A percentile compares a stretch with the other conserved stretches of the same genome.
Conservation (phyloP, 2,113 vertebrate genomes). For the Caloenas nicobarica region DNA sequence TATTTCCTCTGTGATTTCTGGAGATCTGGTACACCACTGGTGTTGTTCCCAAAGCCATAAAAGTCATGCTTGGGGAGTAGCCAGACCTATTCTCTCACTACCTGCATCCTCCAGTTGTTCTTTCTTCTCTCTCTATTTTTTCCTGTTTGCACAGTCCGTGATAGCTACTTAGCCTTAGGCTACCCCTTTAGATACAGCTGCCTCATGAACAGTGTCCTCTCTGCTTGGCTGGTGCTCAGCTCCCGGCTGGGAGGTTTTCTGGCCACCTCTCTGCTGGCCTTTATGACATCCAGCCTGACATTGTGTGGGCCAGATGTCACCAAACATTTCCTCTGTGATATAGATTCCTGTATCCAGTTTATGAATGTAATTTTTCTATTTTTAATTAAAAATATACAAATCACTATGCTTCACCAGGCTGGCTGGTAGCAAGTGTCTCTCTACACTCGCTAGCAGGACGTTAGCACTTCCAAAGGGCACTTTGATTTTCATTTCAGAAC, state of each 20-base stretch:
- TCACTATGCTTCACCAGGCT: background rate
- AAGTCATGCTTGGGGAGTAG: constrained; percentile 45
- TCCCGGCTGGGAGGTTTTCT: constrained; percentile 59
- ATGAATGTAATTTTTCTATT: background rate
- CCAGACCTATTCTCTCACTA: constrained; percentile 33
- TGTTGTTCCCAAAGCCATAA: constrained; percentile 68
- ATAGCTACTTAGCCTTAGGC: constrained; percentile 51
- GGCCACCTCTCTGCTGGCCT: constrained; percentile 24
- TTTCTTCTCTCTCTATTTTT: constrained; percentile 57
- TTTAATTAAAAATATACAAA: background rate
- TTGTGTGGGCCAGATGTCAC: constrained; percentile 64
- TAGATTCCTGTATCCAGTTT: constrained; percentile 19
- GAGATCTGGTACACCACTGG: constrained; percentile 67
- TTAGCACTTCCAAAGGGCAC: background rate
- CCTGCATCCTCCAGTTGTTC: constrained; percentile 55
- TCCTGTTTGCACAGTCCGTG: constrained; percentile 44
- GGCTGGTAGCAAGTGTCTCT: background rate
- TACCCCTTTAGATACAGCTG: constrained; percentile 36
- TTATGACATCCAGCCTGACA: constrained; percentile 43
- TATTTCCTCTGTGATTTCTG: constrained; percentile 53
- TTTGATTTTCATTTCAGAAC: background rate
- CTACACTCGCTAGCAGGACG: background rate
- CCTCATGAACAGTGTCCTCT: constrained; percentile 30
- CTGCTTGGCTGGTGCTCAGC: background rate
- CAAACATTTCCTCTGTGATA: constrained; percentile 41